Base-by-base conservation (phyloP, 2,888 invertebrate genomes). In the Apomyelois bistriatella region DNA sequence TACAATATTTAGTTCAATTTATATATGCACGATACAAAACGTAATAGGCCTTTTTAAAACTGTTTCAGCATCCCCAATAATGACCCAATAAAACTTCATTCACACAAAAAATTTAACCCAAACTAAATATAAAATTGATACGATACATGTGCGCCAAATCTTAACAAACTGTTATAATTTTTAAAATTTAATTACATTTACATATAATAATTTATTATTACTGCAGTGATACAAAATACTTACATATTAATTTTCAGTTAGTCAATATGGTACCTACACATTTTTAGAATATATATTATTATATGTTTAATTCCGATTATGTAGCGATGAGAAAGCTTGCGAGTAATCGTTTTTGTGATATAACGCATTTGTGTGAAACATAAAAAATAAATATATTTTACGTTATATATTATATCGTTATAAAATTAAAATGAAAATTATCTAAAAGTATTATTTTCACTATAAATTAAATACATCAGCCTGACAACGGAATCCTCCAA, bases 161-260 rank as follows among this genome's bases (percentile, higher is more conserved):
- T 46, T 32, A 46, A 46, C 46, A 46, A 46, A 6, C 15, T 10
- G 46, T 43, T 30, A 46, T 16, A 32, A 35, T 32, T 28, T 32
- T 46, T 46, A 35, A 46, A 46, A 46, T 32, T 46, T 35, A 15
- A 46, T 46, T 46, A 46, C 32, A 46, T 32, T 15, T 32, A 46
- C 46, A 15, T 46, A 35, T 35, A 6, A 32, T 46, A 40, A 46
- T 50, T 40, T 40, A 50, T 41, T 50, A 15, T 50, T 50, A 50
- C 40, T 50, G 49, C 28, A 30, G n/a, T 50, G 40, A 32, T 50
- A 38, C 30, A 41, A 50, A 50, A 50, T 50, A 32, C 49, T 15
- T 50, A 50, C 10, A 32, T 38, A 15, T 22, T 41, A 40, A 15
- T 28, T 50, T 50, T 50, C 40, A 30, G 28, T 50, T 50, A 28